Evolutionary conservation across 37 sponge, comb jelly and placozoan species (phyloP).

Genomic region (Cladorhizidae sp.): DNA sequence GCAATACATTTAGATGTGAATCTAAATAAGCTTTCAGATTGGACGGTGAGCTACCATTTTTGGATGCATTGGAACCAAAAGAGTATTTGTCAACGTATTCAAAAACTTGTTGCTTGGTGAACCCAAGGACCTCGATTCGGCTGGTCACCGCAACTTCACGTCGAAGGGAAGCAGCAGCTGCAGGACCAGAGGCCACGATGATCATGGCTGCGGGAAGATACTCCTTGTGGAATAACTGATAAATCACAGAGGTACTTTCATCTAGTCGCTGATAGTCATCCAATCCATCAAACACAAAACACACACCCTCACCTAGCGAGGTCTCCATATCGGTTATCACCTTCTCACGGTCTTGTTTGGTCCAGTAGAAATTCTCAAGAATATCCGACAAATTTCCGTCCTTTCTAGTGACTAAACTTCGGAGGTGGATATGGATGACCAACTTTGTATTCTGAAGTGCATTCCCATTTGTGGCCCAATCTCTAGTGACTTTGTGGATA

Average conservation of each 20-base stretch:
- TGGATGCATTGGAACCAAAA: background rate
- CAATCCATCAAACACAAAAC: constrained; percentile 28
- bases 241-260: background rate
- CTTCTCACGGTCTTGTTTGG: background rate
- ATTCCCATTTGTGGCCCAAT: background rate
- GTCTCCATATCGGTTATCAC: background rate
- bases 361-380: background rate
- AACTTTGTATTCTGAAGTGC: background rate
- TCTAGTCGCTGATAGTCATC: constrained; percentile 9
- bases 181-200: constrained; percentile 16
- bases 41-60: background rate
- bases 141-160: background rate
- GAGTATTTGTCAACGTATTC: background rate
- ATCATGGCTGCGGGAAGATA: background rate
- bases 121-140: constrained; percentile 26
- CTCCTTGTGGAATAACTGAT: background rate
- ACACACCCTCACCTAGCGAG: background rate
- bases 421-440: constrained; percentile 4
- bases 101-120: background rate
- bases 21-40: background rate
- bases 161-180: background rate
- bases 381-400: background rate
- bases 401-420: background rate
- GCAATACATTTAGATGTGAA: constrained; percentile 14
- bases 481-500: constrained; percentile 13